A percentile compares a stretch with the other conserved stretches of the same genome.
Evolutionary conservation across 2,797 vertebrate species (phyloP).

Genomic region (Dendrocincla tyrannina): DNA sequence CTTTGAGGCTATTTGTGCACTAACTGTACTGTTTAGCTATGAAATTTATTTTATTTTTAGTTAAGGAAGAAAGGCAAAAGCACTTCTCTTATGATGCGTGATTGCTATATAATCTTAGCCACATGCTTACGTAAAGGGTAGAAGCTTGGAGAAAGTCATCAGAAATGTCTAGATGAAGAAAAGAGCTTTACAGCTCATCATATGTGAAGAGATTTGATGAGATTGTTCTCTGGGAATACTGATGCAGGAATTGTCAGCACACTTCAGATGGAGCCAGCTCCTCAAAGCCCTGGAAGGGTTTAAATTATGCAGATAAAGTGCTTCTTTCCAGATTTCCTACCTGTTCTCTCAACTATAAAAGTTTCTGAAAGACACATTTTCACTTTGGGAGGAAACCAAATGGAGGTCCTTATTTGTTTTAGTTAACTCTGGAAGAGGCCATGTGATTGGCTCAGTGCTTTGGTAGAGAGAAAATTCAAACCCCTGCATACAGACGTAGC

Average conservation of each 20-base stretch:
- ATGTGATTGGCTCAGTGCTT: background rate
- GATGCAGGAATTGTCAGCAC: background rate
- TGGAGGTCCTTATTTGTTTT: background rate
- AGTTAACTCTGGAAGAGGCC: background rate
- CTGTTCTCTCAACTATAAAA: background rate
- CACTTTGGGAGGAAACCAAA: background rate
- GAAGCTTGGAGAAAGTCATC: background rate
- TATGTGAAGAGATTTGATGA: background rate
- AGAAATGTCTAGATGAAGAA: background rate
- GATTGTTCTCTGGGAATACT: background rate
- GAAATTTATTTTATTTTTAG: background rate
- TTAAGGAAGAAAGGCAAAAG: background rate
- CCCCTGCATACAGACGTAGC: background rate
- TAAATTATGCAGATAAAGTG: background rate
- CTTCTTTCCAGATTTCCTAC: background rate
- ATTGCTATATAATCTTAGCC: background rate
- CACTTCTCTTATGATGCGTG: background rate
- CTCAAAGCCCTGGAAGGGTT: background rate
- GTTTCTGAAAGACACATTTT: background rate
- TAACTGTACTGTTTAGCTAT: background rate
- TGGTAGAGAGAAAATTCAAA: background rate
- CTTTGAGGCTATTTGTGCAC: background rate
- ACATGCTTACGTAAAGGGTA: background rate
- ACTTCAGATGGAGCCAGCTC: background rate
- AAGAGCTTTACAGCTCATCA: background rate